phyloP scores from a whole-genome alignment of 2,888 invertebrate genomes.

The Teleogryllus oceanicus region DNA sequence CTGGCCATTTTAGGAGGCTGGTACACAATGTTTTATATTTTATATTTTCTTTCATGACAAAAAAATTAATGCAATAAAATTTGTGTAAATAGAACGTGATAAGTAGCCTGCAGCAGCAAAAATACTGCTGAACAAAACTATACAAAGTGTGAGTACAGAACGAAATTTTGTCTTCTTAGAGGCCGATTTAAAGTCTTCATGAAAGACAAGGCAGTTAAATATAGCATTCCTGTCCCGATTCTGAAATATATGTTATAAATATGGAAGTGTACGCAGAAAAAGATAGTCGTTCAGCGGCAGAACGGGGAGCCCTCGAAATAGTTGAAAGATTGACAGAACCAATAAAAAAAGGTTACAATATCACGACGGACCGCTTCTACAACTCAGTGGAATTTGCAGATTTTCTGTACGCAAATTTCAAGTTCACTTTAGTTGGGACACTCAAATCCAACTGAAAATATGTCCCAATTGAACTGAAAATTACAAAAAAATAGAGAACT shows the following conservation, averaged over 20 bases:
- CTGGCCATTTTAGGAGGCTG: too few species aligned
- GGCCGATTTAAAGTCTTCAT: constrained; percentile 11
- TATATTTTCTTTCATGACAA: too few species aligned
- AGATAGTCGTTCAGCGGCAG: background rate
- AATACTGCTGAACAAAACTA: too few species aligned
- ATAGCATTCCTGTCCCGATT: background rate
- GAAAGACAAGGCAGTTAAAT: background rate
- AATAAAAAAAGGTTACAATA: background rate
- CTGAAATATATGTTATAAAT: background rate
- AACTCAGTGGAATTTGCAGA: background rate
- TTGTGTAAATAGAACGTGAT: too few species aligned
- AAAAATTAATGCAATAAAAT: too few species aligned
- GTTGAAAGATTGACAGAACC: background rate
- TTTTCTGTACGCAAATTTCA: background rate
- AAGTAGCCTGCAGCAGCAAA: too few species aligned
- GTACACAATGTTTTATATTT: too few species aligned
- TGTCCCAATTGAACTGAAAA: background rate
- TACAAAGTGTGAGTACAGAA: too few species aligned
- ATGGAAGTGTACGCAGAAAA: background rate
- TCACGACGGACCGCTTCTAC: background rate
- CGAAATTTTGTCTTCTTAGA: background rate
- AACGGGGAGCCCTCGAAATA: background rate
- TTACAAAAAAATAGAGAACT: background rate
- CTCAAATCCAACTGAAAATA: background rate
- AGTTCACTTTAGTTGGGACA: background rate